Conservation (phyloP, 2,797 vertebrate species). For the Podarcis lilfordi region DNA sequence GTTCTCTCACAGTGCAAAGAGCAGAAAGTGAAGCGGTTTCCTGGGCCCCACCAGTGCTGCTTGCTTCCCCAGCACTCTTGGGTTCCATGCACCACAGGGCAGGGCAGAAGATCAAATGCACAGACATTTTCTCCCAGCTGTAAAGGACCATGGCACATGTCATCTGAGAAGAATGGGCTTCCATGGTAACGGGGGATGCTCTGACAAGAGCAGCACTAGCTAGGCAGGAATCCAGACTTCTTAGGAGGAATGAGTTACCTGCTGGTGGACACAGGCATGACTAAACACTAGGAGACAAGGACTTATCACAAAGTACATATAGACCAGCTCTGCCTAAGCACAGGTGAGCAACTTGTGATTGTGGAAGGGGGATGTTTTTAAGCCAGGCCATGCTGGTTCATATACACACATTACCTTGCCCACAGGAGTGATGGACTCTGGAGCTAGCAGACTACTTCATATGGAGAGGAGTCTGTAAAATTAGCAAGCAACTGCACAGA, state of each 20-base stretch:
- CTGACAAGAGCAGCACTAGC: not conserved
- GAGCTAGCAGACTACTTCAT: not conserved
- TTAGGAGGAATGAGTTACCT: not conserved
- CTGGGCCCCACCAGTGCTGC: not conserved
- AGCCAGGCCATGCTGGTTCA: not conserved
- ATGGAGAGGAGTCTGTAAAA: not conserved
- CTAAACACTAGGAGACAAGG: not conserved
- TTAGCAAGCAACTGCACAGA: not conserved
- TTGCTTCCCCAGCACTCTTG: not conserved
- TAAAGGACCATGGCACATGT: not conserved
- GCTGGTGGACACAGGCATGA: not conserved
- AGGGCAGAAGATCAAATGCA: not conserved
- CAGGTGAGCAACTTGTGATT: not conserved
- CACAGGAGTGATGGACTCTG: not conserved
- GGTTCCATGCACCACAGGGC: not conserved
- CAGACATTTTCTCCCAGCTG: slow-evolving; percentile 10
- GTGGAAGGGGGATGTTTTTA: not conserved
- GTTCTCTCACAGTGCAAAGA: not conserved
- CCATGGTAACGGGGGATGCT: not conserved
- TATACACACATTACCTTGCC: not conserved
- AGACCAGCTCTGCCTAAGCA: not conserved
- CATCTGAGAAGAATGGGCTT: not conserved
- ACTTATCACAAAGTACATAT: not conserved
- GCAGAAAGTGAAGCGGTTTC: not conserved
- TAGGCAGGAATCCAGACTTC: not conserved